These are phyloP conservation scores for Artibeus lituratus DNA, from an alignment of 2,797 vertebrate species.

Conservation along the genomic window DNA sequence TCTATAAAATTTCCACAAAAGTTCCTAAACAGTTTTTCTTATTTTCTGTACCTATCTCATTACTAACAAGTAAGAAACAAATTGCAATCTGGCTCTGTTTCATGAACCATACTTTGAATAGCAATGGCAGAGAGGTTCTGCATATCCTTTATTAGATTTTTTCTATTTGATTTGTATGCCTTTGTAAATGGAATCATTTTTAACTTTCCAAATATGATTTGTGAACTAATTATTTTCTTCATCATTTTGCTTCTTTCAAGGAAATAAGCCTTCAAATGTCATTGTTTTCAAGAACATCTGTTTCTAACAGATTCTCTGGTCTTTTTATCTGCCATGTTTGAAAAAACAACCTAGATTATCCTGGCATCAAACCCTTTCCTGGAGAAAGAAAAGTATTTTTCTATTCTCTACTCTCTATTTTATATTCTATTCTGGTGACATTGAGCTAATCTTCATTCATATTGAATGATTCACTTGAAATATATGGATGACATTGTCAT, in stretches of 20 bases:
- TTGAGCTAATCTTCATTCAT: background rate
- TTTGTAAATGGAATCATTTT: background rate
- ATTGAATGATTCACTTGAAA: constrained; percentile 6
- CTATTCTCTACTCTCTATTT: background rate
- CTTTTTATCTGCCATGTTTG: background rate
- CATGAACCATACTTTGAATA: background rate
- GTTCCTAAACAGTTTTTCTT: background rate
- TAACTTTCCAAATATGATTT: background rate
- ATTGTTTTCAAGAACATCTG: constrained; percentile 11
- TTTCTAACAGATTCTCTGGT: constrained; percentile 13
- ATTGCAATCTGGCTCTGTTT: background rate
- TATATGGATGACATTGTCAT: background rate
- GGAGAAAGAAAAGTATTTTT: background rate
- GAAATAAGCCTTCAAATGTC: background rate
- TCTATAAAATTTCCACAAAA: background rate
- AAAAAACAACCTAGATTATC: background rate
- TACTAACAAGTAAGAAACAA: background rate
- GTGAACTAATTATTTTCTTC: constrained; percentile 2
- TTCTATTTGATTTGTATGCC: background rate
- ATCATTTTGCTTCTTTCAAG: background rate
- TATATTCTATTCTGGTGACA: background rate
- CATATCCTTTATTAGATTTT: background rate
- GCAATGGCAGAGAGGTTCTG: background rate
- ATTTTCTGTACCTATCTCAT: background rate
- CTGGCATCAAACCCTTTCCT: background rate